phyloP scores from a whole-genome alignment of 2,113 vertebrate species.

The Chloropsis hardwickii region DNA sequence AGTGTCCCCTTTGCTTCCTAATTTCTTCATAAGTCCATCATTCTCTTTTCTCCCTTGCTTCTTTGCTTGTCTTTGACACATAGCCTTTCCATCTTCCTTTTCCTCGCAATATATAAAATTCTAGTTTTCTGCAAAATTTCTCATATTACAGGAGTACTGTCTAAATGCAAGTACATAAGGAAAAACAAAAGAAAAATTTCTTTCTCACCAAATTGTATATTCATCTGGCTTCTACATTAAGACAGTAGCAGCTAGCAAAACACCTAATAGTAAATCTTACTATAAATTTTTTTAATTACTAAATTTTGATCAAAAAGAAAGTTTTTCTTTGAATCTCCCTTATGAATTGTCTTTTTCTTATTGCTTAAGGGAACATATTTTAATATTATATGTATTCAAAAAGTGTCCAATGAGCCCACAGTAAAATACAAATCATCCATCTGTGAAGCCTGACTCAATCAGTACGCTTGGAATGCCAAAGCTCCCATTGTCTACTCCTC shows the following conservation, averaged over 20 bases:
- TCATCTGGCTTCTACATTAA: slow-evolving; percentile 44
- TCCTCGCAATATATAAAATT: slow-evolving; percentile 24
- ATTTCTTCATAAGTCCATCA: slow-evolving; percentile 2
- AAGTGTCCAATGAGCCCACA: background rate
- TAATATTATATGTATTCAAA: background rate
- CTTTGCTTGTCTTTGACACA: slow-evolving; percentile 13
- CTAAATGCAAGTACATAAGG: slow-evolving; percentile 65
- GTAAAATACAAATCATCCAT: background rate
- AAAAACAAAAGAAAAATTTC: slow-evolving; percentile 37
- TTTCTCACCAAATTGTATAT: slow-evolving; percentile 8
- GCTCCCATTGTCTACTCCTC: background rate
- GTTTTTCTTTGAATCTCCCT: background rate
- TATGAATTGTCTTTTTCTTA: background rate
- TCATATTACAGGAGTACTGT: slow-evolving; percentile 34
- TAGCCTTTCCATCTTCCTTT: slow-evolving; percentile 25
- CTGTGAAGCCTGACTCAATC: background rate
- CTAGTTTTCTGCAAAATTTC: slow-evolving; percentile 39
- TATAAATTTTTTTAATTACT: background rate
- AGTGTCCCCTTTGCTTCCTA: background rate
- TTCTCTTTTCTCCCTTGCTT: background rate
- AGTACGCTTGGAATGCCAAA: background rate
- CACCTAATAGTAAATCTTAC: slow-evolving; percentile 1
- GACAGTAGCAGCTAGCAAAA: slow-evolving; percentile 27
- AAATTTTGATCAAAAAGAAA: slow-evolving; percentile 38
- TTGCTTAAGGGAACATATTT: background rate